Evolutionary conservation across 2,888 invertebrate genomes (phyloP).

Genomic region (Andrena dorsata): DNA sequence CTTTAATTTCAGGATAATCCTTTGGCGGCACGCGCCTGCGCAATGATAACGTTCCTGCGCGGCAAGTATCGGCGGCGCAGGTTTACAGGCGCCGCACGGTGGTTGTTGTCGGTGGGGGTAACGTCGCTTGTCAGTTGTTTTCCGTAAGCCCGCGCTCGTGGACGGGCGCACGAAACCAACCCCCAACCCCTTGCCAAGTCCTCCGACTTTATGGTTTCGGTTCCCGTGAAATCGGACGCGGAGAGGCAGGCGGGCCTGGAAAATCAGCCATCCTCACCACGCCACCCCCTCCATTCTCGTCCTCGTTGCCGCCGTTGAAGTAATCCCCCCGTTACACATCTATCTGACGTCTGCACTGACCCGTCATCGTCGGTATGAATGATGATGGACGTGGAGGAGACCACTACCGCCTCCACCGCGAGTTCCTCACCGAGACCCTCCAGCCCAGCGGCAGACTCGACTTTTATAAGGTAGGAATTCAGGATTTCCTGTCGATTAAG

Average conservation of each 20-base stretch:
- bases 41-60: conserved; percentile 33
- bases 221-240: conserved; percentile 51
- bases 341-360: conserved; percentile 55
- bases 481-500: conserved; percentile 4
- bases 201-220: conserved; percentile 66
- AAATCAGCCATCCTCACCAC: conserved; percentile 35
- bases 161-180: conserved; percentile 80
- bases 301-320: conserved; percentile 41
- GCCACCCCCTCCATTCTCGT: conserved; percentile 31
- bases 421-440: conserved; percentile 84
- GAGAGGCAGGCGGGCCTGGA: conserved; percentile 51
- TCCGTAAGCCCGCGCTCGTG: conserved; percentile 84
- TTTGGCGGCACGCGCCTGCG: conserved; percentile 64
- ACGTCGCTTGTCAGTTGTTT: conserved; percentile 82
- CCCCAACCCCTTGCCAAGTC: conserved; percentile 65
- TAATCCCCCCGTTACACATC: conserved; percentile 35
- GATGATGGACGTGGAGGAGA: conserved; percentile 84
- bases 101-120: conserved; percentile 75
- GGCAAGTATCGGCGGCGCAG: conserved; percentile 72
- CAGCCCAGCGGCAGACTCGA: conserved; percentile 83
- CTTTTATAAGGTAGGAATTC: conserved; percentile 81
- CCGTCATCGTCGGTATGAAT: conserved; percentile 79
- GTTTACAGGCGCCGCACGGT: conserved; percentile 72
- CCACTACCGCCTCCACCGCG: conserved; percentile 82
- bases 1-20: conserved; percentile 15